Evolutionary conservation across 2,113 vertebrate genomes (phyloP).

Genomic region (Todiramphus chloris): DNA sequence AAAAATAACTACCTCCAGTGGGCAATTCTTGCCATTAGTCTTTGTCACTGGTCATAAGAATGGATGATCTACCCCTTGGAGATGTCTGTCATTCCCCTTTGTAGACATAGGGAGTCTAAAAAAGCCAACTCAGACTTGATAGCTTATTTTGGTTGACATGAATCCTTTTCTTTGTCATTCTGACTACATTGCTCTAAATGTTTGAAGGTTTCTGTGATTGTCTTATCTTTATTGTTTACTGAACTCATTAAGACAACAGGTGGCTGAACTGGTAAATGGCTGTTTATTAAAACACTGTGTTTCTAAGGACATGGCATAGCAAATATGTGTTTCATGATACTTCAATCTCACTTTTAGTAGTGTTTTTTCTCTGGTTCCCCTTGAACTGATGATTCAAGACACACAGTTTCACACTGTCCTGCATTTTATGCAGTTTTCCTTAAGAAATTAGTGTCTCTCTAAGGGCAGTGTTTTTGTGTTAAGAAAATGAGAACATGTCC

Average conservation of each 20-base stretch:
- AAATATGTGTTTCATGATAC: not conserved
- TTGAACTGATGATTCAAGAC: not conserved
- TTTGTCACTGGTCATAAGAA: not conserved
- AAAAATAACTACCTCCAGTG: not conserved
- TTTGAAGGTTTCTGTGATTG: not conserved
- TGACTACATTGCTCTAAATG: not conserved
- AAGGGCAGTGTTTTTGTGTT: not conserved
- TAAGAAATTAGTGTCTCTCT: not conserved
- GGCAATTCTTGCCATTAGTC: not conserved
- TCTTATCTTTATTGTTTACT: constrained; percentile 1
- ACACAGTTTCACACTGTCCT: not conserved
- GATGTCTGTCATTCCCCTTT: not conserved
- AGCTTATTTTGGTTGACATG: not conserved
- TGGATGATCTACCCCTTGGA: not conserved
- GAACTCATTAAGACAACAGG: not conserved
- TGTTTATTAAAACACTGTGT: not conserved
- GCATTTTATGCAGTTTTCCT: not conserved
- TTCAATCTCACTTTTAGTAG: not conserved
- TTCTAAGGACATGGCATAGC: not conserved
- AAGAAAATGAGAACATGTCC: not conserved
- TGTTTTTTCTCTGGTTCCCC: not conserved
- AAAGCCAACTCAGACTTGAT: not conserved
- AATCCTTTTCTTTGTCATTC: not conserved
- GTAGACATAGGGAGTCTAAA: not conserved
- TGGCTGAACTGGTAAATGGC: not conserved